Conservation (phyloP, 2,888 invertebrate species). For the Prosapia bicincta region DNA sequence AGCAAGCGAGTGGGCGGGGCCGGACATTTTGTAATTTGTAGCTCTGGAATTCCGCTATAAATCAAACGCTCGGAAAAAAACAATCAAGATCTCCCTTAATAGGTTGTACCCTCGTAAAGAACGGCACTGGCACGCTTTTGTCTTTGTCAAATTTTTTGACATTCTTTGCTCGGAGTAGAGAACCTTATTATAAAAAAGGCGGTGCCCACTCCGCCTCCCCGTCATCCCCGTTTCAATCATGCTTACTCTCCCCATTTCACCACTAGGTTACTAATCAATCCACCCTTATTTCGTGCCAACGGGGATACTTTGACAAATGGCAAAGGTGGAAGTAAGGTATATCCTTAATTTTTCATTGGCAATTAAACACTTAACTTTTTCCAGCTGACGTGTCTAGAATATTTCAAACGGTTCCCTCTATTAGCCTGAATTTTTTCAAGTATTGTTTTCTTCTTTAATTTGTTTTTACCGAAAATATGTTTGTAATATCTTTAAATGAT, state of each 20-base stretch:
- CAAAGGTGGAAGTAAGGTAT: not conserved
- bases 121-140: not conserved
- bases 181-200: not conserved
- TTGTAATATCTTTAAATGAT: not conserved
- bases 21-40: conserved; percentile 13
- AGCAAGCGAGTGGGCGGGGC: not conserved
- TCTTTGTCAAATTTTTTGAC: conserved; percentile 2
- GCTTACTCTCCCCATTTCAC: not conserved
- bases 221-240: not conserved
- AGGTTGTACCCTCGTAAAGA: not conserved
- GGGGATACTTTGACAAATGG: not conserved
- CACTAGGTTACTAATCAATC: not conserved
- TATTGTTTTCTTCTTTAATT: not conserved
- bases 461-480: not conserved
- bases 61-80: conserved; percentile 18
- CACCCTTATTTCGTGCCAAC: not conserved
- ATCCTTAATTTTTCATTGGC: not conserved
- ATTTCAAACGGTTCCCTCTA: not conserved
- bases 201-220: not conserved
- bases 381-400: too few species aligned
- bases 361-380: not conserved
- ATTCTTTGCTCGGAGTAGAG: not conserved
- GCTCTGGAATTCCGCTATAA: conserved; percentile 18
- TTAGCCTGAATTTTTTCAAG: not conserved
- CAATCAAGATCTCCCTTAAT: conserved; percentile 13